phyloP scores from a whole-genome alignment of 2,113 vertebrate species.

The Xenopus tropicalis region DNA sequence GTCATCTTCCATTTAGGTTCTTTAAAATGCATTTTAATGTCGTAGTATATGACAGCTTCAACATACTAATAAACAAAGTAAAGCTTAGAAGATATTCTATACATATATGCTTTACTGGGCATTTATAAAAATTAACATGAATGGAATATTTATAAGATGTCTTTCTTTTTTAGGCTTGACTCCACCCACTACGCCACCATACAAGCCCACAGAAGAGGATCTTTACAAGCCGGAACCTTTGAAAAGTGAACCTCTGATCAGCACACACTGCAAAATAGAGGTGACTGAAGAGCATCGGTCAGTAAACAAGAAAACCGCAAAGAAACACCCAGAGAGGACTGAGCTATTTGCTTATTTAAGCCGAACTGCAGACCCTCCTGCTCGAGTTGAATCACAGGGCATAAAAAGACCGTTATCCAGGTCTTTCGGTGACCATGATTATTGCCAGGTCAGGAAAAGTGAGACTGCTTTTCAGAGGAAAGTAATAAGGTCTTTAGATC shows the following conservation, averaged over 20 bases:
- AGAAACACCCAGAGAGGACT: conserved; percentile 85
- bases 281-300: conserved; percentile 47
- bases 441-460: conserved; percentile 80
- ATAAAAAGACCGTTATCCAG: conserved; percentile 69
- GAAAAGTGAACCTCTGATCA: conserved; percentile 46
- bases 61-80: no score
- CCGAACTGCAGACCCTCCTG: conserved; percentile 59
- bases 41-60: no score
- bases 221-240: conserved; percentile 83
- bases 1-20: no score
- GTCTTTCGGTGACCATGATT: conserved; percentile 92
- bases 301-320: conserved; percentile 57
- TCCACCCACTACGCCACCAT: conserved; percentile 92
- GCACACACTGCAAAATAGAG: conserved; percentile 1
- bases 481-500: conserved; percentile 70
- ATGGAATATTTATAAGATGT: neutral
- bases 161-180: conserved; percentile 78
- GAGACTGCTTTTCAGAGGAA: conserved; percentile 67
- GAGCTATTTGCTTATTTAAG: conserved; percentile 89
- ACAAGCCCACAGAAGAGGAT: conserved; percentile 90
- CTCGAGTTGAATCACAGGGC: conserved; percentile 53
- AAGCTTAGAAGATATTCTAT: no score
- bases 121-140: no score
- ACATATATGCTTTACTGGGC: no score
- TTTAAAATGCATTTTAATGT: no score